Evolutionary conservation across 2,888 invertebrate genomes (phyloP).

Genomic region (Philhelius pedissequus): DNA sequence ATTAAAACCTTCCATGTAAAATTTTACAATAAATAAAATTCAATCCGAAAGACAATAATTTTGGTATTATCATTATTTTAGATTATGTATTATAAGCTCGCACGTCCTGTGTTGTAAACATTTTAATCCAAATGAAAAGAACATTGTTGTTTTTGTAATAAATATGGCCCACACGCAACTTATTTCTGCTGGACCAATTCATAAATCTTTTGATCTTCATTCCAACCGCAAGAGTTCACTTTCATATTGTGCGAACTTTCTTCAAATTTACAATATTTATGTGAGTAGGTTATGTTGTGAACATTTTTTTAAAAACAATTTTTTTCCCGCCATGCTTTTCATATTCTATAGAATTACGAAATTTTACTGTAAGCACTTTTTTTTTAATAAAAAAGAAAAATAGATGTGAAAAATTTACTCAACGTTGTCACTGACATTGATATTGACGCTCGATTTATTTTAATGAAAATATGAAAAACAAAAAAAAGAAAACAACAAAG

Average conservation of each 20-base stretch:
- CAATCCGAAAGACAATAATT: too few species aligned
- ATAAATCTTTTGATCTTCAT: background rate
- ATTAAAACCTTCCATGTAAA: too few species aligned
- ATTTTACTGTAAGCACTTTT: background rate
- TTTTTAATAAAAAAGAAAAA: conserved; percentile 3
- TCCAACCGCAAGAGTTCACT: background rate
- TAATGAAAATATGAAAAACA: too few species aligned
- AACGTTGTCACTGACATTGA: conserved; percentile 63
- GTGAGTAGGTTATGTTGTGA: background rate
- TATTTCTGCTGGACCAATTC: background rate
- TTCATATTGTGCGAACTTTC: background rate
- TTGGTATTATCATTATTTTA: too few species aligned
- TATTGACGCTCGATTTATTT: conserved; percentile 56
- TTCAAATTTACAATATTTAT: background rate
- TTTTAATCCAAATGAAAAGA: too few species aligned
- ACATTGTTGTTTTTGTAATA: background rate
- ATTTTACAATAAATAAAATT: too few species aligned
- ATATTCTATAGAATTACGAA: background rate
- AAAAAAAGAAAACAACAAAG: conserved; percentile 4
- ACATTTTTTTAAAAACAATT: background rate
- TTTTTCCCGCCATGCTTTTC: background rate
- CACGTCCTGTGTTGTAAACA: too few species aligned
- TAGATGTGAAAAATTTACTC: background rate
- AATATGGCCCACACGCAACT: background rate
- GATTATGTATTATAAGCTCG: too few species aligned